Percentiles rank a stretch among this genome's conserved stretches.
Conservation (phyloP, 2,797 vertebrate genomes). For the Salarias fasciatus region DNA sequence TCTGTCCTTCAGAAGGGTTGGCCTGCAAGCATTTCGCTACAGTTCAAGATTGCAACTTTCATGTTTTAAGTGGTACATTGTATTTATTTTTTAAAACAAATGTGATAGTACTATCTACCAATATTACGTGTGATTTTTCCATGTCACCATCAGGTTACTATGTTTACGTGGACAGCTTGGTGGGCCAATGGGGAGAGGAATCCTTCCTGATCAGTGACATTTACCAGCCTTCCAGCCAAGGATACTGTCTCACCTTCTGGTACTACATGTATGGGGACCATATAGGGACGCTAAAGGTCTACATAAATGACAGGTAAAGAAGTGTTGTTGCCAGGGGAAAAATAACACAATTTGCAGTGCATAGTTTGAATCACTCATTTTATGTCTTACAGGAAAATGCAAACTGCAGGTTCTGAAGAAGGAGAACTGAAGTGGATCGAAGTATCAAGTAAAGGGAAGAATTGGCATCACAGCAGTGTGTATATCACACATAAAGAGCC, state of each 20-base stretch:
- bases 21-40: too few relatives aligned
- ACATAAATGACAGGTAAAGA: slow-evolving; percentile 76
- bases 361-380: neutral
- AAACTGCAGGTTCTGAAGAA: slow-evolving; percentile 53
- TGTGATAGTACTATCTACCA: too few relatives aligned
- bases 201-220: slow-evolving; percentile 78
- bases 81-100: too few relatives aligned
- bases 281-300: slow-evolving; percentile 75
- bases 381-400: slow-evolving; percentile 56
- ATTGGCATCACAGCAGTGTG: slow-evolving; percentile 69
- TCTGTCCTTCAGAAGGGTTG: too few relatives aligned
- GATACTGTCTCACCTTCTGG: slow-evolving; percentile 82
- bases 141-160: slow-evolving; percentile 70
- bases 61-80: too few relatives aligned
- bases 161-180: slow-evolving; percentile 76
- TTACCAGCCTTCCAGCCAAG: slow-evolving; percentile 62
- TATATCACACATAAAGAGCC: slow-evolving; percentile 57
- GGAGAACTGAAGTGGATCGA: slow-evolving; percentile 73
- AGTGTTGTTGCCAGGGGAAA: neutral
- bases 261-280: slow-evolving; percentile 78
- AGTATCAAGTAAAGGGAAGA: slow-evolving; percentile 67
- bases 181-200: slow-evolving; percentile 69
- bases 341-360: too few relatives aligned
- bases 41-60: too few relatives aligned
- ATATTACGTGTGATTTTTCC: too few relatives aligned